Evolutionary conservation across 1,140 invertebrate genomes (phyloP).

Genomic region (Drosophila hydei): DNA sequence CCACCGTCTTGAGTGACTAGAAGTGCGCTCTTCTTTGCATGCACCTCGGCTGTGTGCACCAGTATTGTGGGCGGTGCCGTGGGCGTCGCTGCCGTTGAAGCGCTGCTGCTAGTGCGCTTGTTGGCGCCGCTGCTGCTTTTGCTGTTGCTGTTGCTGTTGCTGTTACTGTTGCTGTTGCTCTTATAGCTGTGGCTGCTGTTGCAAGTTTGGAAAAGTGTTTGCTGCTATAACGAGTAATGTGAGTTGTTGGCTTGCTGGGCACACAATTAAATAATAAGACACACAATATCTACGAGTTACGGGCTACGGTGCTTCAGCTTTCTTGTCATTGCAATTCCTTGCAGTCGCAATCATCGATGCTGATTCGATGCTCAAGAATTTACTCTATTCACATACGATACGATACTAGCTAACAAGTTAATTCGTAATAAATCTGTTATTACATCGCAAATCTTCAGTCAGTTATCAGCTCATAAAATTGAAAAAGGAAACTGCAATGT

Average conservation of each 20-base stretch:
- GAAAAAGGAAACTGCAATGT: too few relatives aligned
- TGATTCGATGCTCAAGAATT: not conserved
- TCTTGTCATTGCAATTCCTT: conserved; percentile 1
- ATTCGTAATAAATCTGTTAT: too few relatives aligned
- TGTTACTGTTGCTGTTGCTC: conserved; percentile 46
- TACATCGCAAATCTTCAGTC: too few relatives aligned
- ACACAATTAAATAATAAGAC: conserved; percentile 52
- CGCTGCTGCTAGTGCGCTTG: conserved; percentile 11
- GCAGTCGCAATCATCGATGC: not conserved
- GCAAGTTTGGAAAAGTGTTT: conserved; percentile 82
- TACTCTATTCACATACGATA: too few relatives aligned
- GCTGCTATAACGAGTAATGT: conserved; percentile 83
- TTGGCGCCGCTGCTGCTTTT: conserved; percentile 27
- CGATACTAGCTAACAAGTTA: too few relatives aligned
- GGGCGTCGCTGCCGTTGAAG: conserved; percentile 3
- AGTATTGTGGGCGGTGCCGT: conserved; percentile 63
- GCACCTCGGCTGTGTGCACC: conserved; percentile 69
- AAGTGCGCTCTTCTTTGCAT: conserved; percentile 63
- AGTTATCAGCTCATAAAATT: too few relatives aligned
- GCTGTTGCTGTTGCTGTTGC: conserved; percentile 49
- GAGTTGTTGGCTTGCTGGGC: conserved; percentile 60
- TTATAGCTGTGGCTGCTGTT: conserved; percentile 57
- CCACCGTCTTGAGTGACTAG: conserved; percentile 50
- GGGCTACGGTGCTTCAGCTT: conserved; percentile 2
- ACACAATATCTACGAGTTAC: conserved; percentile 28